Percentiles rank a stretch among this genome's conserved stretches.
Evolutionary conservation across 2,113 vertebrate species (phyloP).

Genomic region (Psettodes erumei): DNA sequence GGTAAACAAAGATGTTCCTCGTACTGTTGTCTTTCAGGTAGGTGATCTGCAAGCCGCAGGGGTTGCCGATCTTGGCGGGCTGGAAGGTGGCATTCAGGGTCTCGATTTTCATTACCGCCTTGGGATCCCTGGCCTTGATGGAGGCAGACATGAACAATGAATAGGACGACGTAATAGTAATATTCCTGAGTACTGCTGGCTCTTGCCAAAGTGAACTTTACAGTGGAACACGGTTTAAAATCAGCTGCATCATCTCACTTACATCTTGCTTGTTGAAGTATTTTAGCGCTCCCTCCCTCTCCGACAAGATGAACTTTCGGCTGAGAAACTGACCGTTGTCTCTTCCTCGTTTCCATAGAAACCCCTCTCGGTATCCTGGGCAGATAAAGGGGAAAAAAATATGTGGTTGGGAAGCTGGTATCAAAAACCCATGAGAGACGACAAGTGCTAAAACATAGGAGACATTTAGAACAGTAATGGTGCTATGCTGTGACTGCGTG

Average conservation of each 20-base stretch:
- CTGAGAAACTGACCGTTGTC: constrained; percentile 96
- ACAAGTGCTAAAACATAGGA: constrained; percentile 23
- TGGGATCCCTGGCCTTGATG: constrained; percentile 91
- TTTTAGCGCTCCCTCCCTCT: constrained; percentile 93
- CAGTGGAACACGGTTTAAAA: neutral
- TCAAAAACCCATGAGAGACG: constrained; percentile 19
- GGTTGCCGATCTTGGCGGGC: constrained; percentile 92
- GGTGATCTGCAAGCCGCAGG: constrained; percentile 93
- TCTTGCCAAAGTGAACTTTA: neutral
- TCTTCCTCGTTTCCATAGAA: constrained; percentile 95
- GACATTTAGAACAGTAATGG: constrained; percentile 9
- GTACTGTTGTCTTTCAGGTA: constrained; percentile 97
- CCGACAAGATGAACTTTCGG: constrained; percentile 93
- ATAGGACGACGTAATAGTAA: neutral
- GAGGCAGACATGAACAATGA: constrained; percentile 4
- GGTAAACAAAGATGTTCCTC: constrained; percentile 94
- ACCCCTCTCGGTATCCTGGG: constrained; percentile 94
- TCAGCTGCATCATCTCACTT: constrained; percentile 62
- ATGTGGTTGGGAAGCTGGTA: constrained; percentile 15
- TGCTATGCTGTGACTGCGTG: constrained; percentile 18
- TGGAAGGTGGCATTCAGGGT: constrained; percentile 94
- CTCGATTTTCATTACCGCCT: constrained; percentile 93
- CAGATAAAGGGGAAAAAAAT: neutral
- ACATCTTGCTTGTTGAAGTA: constrained; percentile 98
- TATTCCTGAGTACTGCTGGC: neutral